Percentiles rank a stretch among this genome's conserved stretches.
phyloP scores from a whole-genome alignment of 1,140 invertebrate species.

The Trichoplusia ni region DNA sequence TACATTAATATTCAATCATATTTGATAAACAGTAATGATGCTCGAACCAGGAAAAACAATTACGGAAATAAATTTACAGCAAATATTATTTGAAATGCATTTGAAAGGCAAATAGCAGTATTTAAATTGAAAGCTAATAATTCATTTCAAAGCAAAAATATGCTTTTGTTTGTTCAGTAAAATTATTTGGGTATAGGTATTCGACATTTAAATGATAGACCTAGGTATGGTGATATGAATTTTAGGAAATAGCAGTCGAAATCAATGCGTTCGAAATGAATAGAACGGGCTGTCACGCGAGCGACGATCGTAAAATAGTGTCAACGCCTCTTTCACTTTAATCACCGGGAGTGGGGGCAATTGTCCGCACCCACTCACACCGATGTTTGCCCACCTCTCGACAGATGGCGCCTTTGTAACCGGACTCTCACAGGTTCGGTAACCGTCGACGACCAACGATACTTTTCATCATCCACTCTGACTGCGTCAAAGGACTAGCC shows the following conservation, averaged over 20 bases:
- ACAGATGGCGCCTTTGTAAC: slow-evolving; percentile 76
- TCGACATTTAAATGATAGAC: no score
- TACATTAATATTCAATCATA: background rate
- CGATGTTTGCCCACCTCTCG: slow-evolving; percentile 76
- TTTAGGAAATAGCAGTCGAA: slow-evolving; percentile 11
- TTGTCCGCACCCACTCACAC: slow-evolving; percentile 71
- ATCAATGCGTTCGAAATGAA: slow-evolving; percentile 62
- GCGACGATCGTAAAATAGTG: slow-evolving; percentile 72
- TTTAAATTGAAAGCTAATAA: no score
- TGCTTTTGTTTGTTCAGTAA: no score
- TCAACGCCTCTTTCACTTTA: slow-evolving; percentile 77
- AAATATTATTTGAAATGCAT: no score
- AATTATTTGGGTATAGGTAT: no score
- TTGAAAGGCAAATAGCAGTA: no score
- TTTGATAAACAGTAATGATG: background rate
- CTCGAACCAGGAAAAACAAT: no score
- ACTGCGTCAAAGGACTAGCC: slow-evolving; percentile 54
- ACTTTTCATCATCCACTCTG: slow-evolving; percentile 65
- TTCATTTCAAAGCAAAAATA: no score
- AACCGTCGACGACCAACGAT: slow-evolving; percentile 59
- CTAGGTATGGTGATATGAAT: no score
- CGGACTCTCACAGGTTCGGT: slow-evolving; percentile 59
- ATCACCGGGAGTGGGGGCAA: slow-evolving; percentile 77
- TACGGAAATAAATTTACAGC: no score
- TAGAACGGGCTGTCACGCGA: slow-evolving; percentile 60